A percentile compares a stretch with the other conserved stretches of the same genome.
Evolutionary conservation across 2,797 vertebrate genomes (phyloP).

Genomic region (Potorous gilbertii): DNA sequence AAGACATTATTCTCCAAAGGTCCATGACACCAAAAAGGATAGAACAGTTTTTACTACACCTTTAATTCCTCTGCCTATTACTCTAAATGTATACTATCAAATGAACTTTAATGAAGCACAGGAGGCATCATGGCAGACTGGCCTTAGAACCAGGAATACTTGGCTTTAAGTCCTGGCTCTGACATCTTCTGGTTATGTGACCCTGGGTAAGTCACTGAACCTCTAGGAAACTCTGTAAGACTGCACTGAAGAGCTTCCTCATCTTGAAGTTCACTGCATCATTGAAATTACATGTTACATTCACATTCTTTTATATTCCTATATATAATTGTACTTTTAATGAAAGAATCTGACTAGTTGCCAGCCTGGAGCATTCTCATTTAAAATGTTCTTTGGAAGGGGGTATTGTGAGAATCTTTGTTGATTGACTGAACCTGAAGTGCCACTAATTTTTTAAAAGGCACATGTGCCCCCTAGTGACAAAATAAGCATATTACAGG

Average conservation of each 20-base stretch:
- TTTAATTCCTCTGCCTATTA: background rate
- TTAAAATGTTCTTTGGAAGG: background rate
- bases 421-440: background rate
- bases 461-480: conserved; percentile 68
- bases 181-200: background rate
- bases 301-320: background rate
- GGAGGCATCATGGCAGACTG: background rate
- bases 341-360: background rate
- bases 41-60: background rate
- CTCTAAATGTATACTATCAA: background rate
- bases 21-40: background rate
- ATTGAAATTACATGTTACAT: background rate
- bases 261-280: background rate
- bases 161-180: background rate
- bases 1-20: background rate
- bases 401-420: background rate
- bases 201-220: background rate
- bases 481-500: conserved; percentile 3
- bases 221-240: background rate
- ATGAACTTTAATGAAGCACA: background rate
- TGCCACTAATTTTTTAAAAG: conserved; percentile 41
- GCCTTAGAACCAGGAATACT: background rate
- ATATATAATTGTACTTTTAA: background rate
- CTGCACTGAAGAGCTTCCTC: background rate
- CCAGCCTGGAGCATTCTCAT: background rate